A percentile compares a stretch with the other conserved stretches of the same genome.
Evolutionary conservation across 2,113 vertebrate genomes (phyloP).

Genomic region (Cryptomyrus ogoouensis): DNA sequence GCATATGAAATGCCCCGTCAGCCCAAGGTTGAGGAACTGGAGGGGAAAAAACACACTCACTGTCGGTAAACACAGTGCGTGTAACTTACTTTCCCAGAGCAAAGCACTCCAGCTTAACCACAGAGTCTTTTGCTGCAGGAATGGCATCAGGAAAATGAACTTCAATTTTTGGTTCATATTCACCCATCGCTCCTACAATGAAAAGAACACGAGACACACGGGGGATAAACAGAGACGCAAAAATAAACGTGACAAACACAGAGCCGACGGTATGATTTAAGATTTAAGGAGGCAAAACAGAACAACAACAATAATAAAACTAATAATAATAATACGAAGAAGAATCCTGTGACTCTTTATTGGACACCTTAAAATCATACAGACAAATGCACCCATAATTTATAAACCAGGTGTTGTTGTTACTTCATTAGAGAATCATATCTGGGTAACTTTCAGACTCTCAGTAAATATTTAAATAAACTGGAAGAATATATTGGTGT

Average conservation of each 20-base stretch:
- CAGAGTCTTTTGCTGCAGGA: constrained; percentile 82
- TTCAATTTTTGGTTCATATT: constrained; percentile 98
- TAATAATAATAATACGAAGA: not conserved
- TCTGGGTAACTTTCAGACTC: not conserved
- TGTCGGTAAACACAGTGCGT: constrained; percentile 5
- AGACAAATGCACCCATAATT: not conserved
- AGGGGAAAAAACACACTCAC: not conserved
- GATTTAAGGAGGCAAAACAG: not conserved
- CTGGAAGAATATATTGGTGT: not conserved
- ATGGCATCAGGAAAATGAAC: constrained; percentile 87
- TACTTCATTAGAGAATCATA: not conserved
- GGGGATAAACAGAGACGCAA: not conserved
- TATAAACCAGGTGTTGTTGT: not conserved
- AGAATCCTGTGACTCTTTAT: not conserved
- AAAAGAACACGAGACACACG: constrained; percentile 38
- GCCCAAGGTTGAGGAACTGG: not conserved
- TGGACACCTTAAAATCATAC: constrained; percentile 18
- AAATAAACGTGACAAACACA: not conserved
- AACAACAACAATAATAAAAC: not conserved
- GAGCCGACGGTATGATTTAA: not conserved
- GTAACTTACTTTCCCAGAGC: constrained; percentile 91
- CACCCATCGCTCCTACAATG: constrained; percentile 83
- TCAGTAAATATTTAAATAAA: constrained; percentile 11
- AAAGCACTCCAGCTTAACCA: constrained; percentile 87
- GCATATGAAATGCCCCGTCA: not conserved